These are phyloP conservation scores for Turritopsis dohrnii DNA, from an alignment of 30 jellyfish, hydroid and myxozoan genomes.

Conservation along the genomic window DNA sequence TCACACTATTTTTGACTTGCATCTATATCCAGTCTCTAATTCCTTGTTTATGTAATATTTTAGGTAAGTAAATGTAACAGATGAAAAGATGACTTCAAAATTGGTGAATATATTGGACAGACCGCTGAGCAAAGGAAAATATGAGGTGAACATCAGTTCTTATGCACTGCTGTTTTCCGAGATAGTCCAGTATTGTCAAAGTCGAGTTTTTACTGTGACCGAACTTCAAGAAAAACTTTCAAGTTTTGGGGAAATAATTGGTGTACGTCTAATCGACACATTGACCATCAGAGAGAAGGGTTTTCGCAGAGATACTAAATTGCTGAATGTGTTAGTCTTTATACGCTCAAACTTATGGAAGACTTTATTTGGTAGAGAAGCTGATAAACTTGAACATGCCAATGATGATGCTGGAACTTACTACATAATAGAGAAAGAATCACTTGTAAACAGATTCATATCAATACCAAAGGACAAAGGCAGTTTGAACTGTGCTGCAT, in stretches of 20 bases:
- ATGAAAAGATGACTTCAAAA: neutral
- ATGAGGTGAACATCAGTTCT: conserved; percentile 89
- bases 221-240: conserved; percentile 95
- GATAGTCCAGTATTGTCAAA: conserved; percentile 96
- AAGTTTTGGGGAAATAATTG: conserved; percentile 83
- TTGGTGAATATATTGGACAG: conserved; percentile 70
- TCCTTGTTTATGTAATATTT: neutral
- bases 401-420: conserved; percentile 95
- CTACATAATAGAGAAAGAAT: conserved; percentile 93
- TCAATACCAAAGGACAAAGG: conserved; percentile 98
- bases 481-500: conserved; percentile 89
- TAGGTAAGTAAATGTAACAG: neutral
- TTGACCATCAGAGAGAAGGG: conserved; percentile 79
- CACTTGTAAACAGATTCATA: conserved; percentile 80
- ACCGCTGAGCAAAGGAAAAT: conserved; percentile 87
- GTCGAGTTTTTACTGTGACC: conserved; percentile 88
- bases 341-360: conserved; percentile 89
- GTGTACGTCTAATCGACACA: conserved; percentile 74
- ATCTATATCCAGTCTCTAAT: neutral
- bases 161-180: conserved; percentile 94
- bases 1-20: no score
- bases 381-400: conserved; percentile 97
- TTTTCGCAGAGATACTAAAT: conserved; percentile 77
- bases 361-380: conserved; percentile 94
- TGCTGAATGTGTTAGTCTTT: conserved; percentile 62